Evolutionary conservation across 2,113 vertebrate species (phyloP), one percentile per base, ranked within the genome.

Genomic region (Pedetes capensis): DNA sequence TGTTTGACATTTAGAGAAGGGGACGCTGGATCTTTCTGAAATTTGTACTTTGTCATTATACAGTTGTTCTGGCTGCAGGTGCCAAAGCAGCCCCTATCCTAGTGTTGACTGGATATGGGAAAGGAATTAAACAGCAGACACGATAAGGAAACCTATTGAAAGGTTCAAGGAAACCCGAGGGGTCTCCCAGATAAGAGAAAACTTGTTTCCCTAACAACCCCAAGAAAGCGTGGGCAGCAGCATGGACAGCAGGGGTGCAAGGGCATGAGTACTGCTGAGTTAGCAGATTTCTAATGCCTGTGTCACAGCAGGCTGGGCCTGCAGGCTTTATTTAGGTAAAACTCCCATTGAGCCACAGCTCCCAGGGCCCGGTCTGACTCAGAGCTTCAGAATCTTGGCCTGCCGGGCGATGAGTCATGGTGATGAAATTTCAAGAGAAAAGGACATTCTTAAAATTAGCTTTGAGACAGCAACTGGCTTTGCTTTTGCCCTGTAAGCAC

Each of bases 321-420:
- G 20, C 84, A 74, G 90, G 85, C 87, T 97, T 97, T 97, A 97
- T 97, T 97, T 97, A 96, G 96, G 96, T 96, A 91, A 97, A 95
- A 95, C 74, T 93, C 92, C 88, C 89, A 89, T 82, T 80, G 82
- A 93, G 95, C 72, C 66, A 49, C 34, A 69, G 69, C 94, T 89
- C 87, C 88, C 91, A 86, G 81, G 74, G 59, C 92, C 72, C 84
- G 51, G 51, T 23, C 89, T 97, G 97, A 97, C 94, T 97, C 97
- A 97, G 88, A 94, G 91, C 86, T 96, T 95, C 74, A 97, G 97
- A 96, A 97, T 97, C 93, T 97, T 96, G 95, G 97, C 96, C 79
- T 83, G 81, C 9, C 1, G 66, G 51, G 49, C 29, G 4, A 87
- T 97, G 97, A 97, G 92, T 97, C 97, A 97, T 59, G 82, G 94